Evolutionary conservation across 2,113 vertebrate genomes (phyloP).

Genomic region (Lasiurus borealis): DNA sequence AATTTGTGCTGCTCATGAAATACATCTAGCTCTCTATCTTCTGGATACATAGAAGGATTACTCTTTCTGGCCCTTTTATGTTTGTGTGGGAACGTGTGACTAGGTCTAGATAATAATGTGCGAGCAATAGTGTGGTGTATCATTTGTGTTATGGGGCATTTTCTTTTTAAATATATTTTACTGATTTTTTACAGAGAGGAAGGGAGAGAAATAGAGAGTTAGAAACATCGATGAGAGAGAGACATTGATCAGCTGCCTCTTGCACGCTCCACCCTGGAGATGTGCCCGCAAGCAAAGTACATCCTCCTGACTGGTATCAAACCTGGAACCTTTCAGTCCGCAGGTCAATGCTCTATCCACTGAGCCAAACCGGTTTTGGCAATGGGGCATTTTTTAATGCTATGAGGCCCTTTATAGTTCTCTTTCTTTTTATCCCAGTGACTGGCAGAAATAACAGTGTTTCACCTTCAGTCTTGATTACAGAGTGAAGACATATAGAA

Average conservation of each 20-base stretch:
- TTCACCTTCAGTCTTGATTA: fast-evolving
- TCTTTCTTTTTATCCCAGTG: background rate
- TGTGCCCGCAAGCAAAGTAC: no score
- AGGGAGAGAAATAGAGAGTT: no score
- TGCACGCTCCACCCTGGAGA: no score
- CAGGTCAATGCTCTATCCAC: no score
- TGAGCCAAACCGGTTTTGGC: no score
- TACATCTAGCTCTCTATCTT: background rate
- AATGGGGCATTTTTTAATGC: background rate
- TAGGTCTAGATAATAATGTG: background rate
- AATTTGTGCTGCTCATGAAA: background rate
- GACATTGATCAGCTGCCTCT: no score
- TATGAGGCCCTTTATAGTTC: background rate
- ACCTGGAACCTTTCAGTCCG: no score
- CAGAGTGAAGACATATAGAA: background rate
- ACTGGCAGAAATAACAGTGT: background rate
- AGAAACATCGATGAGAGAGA: no score
- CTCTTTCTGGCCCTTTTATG: background rate
- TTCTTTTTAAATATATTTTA: background rate
- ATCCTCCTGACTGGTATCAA: no score
- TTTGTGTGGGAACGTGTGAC: background rate
- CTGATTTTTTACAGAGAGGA: no score
- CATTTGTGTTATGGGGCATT: background rate
- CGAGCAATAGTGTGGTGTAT: background rate
- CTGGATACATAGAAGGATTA: background rate